These are phyloP conservation scores for Varecia variegata DNA, from an alignment of 2,797 vertebrate species.

Conservation along the genomic window DNA sequence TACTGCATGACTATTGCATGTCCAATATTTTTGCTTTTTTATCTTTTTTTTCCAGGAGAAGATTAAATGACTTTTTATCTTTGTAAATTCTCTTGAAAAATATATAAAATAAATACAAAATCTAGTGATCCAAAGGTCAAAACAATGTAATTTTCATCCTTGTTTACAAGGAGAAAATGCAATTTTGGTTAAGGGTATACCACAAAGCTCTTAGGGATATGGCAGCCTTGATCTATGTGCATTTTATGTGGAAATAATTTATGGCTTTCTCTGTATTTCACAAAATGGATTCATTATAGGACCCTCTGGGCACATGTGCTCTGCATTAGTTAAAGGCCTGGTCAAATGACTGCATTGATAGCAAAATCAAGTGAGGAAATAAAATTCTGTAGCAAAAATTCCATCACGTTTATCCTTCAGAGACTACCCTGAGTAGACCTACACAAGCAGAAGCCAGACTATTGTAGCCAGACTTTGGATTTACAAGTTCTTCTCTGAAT, in stretches of 20 bases:
- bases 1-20: background rate
- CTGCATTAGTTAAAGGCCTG: slow-evolving; percentile 43
- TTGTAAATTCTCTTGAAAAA: slow-evolving; percentile 56
- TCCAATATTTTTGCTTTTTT: background rate
- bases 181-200: slow-evolving; percentile 38
- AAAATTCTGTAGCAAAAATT: slow-evolving; percentile 37
- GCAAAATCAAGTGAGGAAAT: slow-evolving; percentile 41
- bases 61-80: slow-evolving; percentile 31
- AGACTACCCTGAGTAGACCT: background rate
- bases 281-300: slow-evolving; percentile 55
- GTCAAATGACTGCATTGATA: slow-evolving; percentile 53
- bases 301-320: slow-evolving; percentile 34
- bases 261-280: slow-evolving; percentile 53
- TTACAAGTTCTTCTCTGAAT: background rate
- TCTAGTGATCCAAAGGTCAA: slow-evolving; percentile 46
- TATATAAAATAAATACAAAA: slow-evolving; percentile 50
- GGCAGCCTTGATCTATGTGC: slow-evolving; percentile 32
- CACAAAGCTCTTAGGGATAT: slow-evolving; percentile 27
- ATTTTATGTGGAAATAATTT: slow-evolving; percentile 46
- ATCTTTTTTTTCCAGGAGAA: background rate
- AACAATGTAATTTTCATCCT: slow-evolving; percentile 53
- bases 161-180: slow-evolving; percentile 49
- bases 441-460: background rate
- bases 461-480: background rate
- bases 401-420: background rate